Percentiles rank a stretch among this genome's conserved stretches.
These are phyloP conservation scores for Vannuccia rotundouncinata DNA, from an alignment of 2,888 invertebrate genomes.

Conservation along the genomic window DNA sequence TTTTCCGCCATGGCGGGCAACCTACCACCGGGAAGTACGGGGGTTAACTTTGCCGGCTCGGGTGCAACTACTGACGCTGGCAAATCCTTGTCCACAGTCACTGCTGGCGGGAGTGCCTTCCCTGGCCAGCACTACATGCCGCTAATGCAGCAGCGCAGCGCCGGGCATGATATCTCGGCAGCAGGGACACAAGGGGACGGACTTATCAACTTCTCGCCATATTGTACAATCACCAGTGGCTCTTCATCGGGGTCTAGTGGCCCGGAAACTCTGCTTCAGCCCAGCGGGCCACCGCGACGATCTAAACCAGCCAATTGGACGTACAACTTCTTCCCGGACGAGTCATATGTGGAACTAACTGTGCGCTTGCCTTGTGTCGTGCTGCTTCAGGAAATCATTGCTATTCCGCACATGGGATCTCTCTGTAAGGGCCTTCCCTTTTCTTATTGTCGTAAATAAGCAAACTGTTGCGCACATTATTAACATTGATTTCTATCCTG, in stretches of 20 bases:
- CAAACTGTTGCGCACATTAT: neutral
- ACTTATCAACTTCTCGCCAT: neutral
- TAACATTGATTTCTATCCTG: neutral
- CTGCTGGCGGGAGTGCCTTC: neutral
- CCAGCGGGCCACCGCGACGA: slow-evolving; percentile 72
- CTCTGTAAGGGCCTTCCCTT: neutral
- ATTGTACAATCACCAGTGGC: slow-evolving; percentile 68
- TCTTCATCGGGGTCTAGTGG: slow-evolving; percentile 67
- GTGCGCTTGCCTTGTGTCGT: slow-evolving; percentile 80
- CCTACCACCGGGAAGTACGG: neutral
- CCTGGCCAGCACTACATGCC: neutral
- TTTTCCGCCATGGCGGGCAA: neutral
- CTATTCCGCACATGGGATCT: slow-evolving; percentile 68
- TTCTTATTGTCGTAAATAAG: neutral
- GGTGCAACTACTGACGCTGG: neutral
- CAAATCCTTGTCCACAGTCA: neutral
- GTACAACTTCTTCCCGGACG: slow-evolving; percentile 86
- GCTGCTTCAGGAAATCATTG: slow-evolving; percentile 75
- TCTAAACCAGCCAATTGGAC: slow-evolving; percentile 88
- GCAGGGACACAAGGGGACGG: neutral
- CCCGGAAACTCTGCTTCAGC: slow-evolving; percentile 72
- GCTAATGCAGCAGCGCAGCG: neutral
- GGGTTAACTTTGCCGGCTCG: too few species aligned
- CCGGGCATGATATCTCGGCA: neutral
- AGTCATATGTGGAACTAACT: slow-evolving; percentile 73